Evolutionary conservation across 2,888 invertebrate species (phyloP), one percentile per base, ranked within the genome.

Genomic region (Hipparchia sbordonii): DNA sequence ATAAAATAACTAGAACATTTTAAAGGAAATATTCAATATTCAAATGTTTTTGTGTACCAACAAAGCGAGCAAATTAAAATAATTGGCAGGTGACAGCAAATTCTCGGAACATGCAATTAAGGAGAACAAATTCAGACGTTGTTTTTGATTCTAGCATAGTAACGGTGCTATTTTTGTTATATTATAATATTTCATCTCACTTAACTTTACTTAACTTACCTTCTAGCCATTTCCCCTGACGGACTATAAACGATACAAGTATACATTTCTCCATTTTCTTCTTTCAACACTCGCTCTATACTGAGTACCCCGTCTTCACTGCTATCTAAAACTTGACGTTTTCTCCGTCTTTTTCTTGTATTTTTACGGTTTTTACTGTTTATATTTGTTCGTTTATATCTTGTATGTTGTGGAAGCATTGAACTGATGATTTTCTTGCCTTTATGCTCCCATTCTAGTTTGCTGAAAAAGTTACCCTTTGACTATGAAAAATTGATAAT

Each of bases 221-320:
- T 94, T 79, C 96, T 95, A 73, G 97, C 97, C 84, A 96, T 96
- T 86, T 97, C 96, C 0, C 96, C 97, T 2, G 96, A 96, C 51
- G 96, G 95, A 83, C 96, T 96, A 71, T 95, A 95, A 0, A 97
- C 97, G 63, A 96, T 95, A 89, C 97, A 98, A n/a, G 96, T 97
- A 86, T 97, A 97, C 70, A 95, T 94, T 69, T 97, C 97, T 56
- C 96, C 96, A 86, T 97, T 97, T 70, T 96, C 95, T 65, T 91
- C 91, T 63, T 95, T 95, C 76, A 95, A 90, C 23, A 96, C 90
- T 79, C 93, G 94, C 71, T 94, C 94, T 84, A 96, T 95, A 78
- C 93, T 94, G 76, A 96, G 83, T 57, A 95, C 92, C 1, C 96
- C 96, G 63, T 95, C 91, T 80, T 92, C 91, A 54, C 85, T 88